Conservation (phyloP, 2,113 vertebrate species). For the Eolophus roseicapilla region DNA sequence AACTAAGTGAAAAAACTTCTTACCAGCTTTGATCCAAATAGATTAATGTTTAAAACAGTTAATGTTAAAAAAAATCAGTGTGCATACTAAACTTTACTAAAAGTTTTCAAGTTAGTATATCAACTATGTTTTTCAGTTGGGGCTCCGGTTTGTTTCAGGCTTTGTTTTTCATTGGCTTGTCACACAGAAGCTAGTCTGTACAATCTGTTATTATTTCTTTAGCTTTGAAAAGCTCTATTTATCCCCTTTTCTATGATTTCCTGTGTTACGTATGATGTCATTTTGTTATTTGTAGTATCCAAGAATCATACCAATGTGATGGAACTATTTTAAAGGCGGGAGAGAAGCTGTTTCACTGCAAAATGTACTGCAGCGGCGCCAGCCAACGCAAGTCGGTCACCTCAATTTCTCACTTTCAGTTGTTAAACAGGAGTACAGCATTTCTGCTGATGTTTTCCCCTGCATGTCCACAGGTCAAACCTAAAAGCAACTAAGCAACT, state of each 20-base stretch:
- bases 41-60: neutral
- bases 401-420: neutral
- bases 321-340: neutral
- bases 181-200: neutral
- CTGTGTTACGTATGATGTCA: neutral
- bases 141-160: neutral
- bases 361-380: neutral
- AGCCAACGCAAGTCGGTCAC: fast-evolving
- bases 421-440: neutral
- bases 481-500: neutral
- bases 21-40: neutral
- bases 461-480: neutral
- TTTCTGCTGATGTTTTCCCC: neutral
- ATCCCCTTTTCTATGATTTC: neutral
- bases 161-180: neutral
- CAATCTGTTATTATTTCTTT: neutral
- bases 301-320: neutral
- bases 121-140: neutral
- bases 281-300: neutral
- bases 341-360: neutral
- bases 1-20: neutral
- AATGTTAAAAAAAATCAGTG: neutral
- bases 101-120: neutral
- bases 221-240: neutral
- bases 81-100: neutral